Evolutionary conservation across 2,113 vertebrate species (phyloP).

Genomic region (Ornithorhynchus anatinus): DNA sequence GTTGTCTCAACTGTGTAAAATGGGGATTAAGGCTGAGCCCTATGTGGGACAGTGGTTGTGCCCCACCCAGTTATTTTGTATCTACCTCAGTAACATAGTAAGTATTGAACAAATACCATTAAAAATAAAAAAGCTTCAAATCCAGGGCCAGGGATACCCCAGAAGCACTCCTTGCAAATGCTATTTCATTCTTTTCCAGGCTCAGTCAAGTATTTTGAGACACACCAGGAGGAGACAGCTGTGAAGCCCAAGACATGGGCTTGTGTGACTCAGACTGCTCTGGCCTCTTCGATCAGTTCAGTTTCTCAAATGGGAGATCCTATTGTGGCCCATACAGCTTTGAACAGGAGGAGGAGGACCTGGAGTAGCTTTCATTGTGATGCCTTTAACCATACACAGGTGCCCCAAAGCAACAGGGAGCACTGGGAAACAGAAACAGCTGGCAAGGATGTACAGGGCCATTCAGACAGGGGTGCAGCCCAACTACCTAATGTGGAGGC

Average conservation of each 20-base stretch:
- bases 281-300: neutral
- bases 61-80: no score
- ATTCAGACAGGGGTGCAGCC: neutral
- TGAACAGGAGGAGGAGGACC: neutral
- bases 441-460: neutral
- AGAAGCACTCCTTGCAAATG: no score
- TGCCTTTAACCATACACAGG: neutral
- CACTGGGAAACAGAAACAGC: neutral
- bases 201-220: neutral
- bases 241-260: neutral
- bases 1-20: no score
- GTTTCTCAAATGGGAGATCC: neutral
- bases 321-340: accelerated
- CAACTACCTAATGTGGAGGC: neutral
- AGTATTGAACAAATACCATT: no score
- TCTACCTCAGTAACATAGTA: no score
- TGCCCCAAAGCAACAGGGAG: no score
- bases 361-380: neutral
- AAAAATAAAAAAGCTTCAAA: no score
- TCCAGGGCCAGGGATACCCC: no score
- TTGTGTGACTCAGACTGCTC: neutral
- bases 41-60: no score
- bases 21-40: no score
- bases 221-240: neutral
- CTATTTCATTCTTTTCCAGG: neutral